phyloP scores from a whole-genome alignment of 2,797 vertebrate species.

The Synaphobranchus kaupii region DNA sequence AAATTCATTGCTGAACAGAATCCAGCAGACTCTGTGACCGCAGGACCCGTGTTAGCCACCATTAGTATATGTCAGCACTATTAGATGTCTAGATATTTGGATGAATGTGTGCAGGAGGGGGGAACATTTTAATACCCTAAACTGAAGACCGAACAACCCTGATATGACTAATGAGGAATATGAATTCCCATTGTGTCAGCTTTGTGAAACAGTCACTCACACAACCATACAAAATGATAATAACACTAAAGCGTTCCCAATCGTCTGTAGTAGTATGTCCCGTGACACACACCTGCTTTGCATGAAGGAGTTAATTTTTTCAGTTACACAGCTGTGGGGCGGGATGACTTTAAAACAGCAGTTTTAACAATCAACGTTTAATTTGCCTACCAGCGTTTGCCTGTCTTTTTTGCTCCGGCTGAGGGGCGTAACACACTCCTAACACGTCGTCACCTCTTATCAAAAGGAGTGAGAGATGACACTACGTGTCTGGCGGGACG shows the following conservation, averaged over 20 bases:
- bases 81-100: background rate
- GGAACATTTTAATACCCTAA: background rate
- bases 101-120: too few relatives aligned
- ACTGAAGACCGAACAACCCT: background rate
- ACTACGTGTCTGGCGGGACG: background rate
- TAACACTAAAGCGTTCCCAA: background rate
- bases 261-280: background rate
- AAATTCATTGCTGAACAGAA: background rate
- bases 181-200: background rate
- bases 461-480: slow-evolving; percentile 12
- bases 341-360: background rate
- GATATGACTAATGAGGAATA: background rate
- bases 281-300: background rate
- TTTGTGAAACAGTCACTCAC: too few relatives aligned
- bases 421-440: background rate
- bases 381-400: slow-evolving; percentile 11
- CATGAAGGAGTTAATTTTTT: background rate
- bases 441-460: slow-evolving; percentile 12
- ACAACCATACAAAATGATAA: background rate
- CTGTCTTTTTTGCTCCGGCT: slow-evolving; percentile 1
- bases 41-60: background rate
- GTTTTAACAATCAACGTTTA: slow-evolving; percentile 34
- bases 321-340: background rate
- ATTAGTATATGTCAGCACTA: background rate
- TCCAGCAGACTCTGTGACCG: background rate